Percentiles rank a stretch among this genome's conserved stretches.
Evolutionary conservation across 1,140 invertebrate genomes (phyloP).

Genomic region (Calosoma granatense): DNA sequence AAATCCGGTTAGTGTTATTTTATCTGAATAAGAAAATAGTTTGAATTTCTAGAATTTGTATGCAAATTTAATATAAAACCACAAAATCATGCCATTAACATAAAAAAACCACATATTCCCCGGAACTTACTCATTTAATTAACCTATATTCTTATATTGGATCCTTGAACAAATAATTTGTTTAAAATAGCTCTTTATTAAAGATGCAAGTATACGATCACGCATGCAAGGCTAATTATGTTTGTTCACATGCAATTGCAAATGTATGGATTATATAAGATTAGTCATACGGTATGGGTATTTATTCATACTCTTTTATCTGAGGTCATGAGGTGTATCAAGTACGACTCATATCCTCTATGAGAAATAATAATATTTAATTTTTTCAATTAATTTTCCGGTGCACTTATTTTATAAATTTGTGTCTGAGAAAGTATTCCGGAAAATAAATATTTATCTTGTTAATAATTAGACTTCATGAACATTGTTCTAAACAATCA

Average conservation of each 20-base stretch:
- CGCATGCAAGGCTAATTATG: constrained; percentile 4
- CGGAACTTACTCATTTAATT: neutral
- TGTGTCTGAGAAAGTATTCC: no score
- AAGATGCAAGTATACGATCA: constrained; percentile 3
- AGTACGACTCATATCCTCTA: no score
- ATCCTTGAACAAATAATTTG: neutral
- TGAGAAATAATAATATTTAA: no score
- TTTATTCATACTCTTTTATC: neutral
- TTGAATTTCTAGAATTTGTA: no score
- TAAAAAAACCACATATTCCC: neutral
- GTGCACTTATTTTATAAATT: no score
- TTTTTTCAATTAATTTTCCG: no score
- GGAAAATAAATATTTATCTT: no score
- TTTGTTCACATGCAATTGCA: neutral
- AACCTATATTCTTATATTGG: neutral
- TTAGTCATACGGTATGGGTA: neutral
- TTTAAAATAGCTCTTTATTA: neutral
- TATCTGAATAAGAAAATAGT: no score
- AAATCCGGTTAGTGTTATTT: no score
- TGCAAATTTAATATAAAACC: no score
- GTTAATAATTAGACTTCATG: no score
- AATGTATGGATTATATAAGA: neutral
- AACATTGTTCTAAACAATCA: no score
- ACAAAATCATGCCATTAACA: constrained; percentile 5
- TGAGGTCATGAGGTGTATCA: neutral